Evolutionary conservation across 35 echinoderm and acorn worm species (phyloP), one percentile per base, ranked within the genome.

Genomic region (Apostichopus californicus): DNA sequence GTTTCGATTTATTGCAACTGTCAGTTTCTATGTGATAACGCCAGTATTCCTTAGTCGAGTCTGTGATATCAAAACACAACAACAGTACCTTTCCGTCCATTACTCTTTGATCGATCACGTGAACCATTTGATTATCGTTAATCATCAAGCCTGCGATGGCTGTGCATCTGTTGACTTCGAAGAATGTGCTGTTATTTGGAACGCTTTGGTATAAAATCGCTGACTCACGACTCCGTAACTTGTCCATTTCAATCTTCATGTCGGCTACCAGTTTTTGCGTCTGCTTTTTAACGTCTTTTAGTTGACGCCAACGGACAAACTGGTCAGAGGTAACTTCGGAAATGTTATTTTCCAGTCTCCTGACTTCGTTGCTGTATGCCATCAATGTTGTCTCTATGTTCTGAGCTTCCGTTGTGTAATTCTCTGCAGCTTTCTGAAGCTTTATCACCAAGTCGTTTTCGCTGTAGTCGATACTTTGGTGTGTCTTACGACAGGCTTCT

Each of bases 41-140:
- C 86, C 86, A 89, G 64, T 89, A 89, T 55, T 89, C 22, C 12
- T 89, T 89, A 25, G 17, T 11, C 17, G 86, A 25, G 9, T 72
- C 86, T 2, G 2, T 18, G 6, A 63, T 57, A 17, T 89, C 68
- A 53, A 89, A 14, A 89, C 61, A 89, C 58, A 89, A 9, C 8
- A 89, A 65, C 15, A 28, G 46, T 52, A 89, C 21, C n/a, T 20
- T 73, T 57, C 63, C 86, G 52, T 14, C 52, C 4, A 20, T 1
- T 52, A 24, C 15, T 13, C 86, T 10, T 14, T 52, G 56, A 73
- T 89, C 86, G 15, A 89, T 11, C 23, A 89, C 18, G 4, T 89
- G 60, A 6, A 73, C 71, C 71, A 73, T 73, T 73, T 73, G 71
- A 4, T 73, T 18, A n/a, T 18, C 5, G n/a, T 18, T 73, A 6